Conservation (phyloP, 2,113 vertebrate species). For the Thalassarche chlororhynchos region DNA sequence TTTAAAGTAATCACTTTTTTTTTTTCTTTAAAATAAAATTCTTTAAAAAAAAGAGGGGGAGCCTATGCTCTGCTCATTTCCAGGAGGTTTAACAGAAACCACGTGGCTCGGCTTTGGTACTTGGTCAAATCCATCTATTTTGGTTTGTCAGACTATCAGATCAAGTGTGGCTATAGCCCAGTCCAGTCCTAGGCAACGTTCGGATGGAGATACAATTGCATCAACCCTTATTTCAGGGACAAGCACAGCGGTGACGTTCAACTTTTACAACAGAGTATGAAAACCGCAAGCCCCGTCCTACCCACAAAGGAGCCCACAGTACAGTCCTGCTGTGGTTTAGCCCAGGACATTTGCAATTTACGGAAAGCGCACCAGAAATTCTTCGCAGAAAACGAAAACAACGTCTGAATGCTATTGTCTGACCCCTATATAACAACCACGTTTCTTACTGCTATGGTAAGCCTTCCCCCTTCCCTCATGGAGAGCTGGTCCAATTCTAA, state of each 20-base stretch:
- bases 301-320: neutral
- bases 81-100: constrained; percentile 78
- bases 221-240: constrained; percentile 80
- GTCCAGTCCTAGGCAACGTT: constrained; percentile 73
- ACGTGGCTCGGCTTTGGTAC: constrained; percentile 74
- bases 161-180: constrained; percentile 74
- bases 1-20: neutral
- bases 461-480: neutral
- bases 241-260: neutral
- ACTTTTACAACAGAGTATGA: neutral
- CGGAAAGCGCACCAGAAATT: neutral
- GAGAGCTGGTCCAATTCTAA: neutral
- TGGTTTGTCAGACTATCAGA: constrained; percentile 76
- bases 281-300: neutral
- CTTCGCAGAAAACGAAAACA: neutral
- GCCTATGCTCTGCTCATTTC: neutral
- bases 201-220: constrained; percentile 78
- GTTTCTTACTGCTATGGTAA: neutral
- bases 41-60: too few species aligned
- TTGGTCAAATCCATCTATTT: constrained; percentile 78
- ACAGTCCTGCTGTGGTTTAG: neutral
- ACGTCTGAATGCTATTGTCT: neutral
- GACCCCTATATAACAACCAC: neutral
- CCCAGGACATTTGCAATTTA: too few species aligned
- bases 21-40: neutral